Conservation (phyloP, 2,113 vertebrate genomes). For the Hemichromis elongatus region DNA sequence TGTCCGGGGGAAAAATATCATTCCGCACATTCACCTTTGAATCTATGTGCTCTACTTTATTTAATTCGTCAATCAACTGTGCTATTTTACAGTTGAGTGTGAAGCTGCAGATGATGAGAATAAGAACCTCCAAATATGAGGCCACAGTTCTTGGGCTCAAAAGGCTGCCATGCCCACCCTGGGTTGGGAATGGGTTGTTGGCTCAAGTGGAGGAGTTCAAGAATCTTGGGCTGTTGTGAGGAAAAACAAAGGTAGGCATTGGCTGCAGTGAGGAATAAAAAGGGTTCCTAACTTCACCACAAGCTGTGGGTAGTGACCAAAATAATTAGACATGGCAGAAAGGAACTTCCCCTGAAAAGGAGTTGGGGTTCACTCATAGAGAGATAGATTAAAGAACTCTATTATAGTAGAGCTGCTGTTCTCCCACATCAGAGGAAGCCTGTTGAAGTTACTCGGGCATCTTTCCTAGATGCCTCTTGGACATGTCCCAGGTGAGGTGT, state of each 20-base stretch:
- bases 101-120: neutral
- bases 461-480: neutral
- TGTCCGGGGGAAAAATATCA: neutral
- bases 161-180: neutral
- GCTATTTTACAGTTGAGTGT: neutral
- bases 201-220: neutral
- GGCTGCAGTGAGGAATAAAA: neutral
- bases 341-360: neutral
- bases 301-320: neutral
- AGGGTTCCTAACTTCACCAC: neutral
- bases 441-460: neutral
- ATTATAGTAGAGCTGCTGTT: neutral
- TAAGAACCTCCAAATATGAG: neutral
- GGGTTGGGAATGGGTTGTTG: neutral
- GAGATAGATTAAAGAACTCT: neutral
- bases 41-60: neutral
- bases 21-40: neutral
- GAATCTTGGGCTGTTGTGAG: neutral
- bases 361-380: neutral
- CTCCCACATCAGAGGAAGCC: neutral
- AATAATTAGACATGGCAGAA: neutral
- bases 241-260: fast-evolving
- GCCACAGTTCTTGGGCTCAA: neutral
- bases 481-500: neutral
- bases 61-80: neutral